Percentiles rank a stretch among this genome's conserved stretches.
phyloP scores from a whole-genome alignment of 1,140 invertebrate genomes.

The Hylyphantes graminicola region DNA sequence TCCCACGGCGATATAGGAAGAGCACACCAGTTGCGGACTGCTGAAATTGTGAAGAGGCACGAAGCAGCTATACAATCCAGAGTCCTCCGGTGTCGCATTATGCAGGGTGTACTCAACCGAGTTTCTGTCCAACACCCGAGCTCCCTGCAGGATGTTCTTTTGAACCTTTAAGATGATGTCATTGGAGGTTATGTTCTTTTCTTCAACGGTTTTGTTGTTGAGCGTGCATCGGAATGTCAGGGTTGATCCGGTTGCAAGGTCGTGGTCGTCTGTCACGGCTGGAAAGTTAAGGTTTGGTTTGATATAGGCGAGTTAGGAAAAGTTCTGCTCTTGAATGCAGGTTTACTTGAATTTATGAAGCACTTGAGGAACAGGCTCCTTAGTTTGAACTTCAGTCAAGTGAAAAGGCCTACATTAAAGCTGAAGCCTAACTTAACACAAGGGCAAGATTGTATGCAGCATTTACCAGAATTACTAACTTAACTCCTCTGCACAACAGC shows the following conservation, averaged over 20 bases:
- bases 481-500: no score
- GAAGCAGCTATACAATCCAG: slow-evolving; percentile 2
- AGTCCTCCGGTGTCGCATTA: background rate
- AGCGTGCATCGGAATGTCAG: background rate
- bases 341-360: no score
- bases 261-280: slow-evolving; percentile 6
- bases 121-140: background rate
- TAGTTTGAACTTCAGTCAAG: no score
- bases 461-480: no score
- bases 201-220: background rate
- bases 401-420: no score
- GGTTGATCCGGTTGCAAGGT: background rate
- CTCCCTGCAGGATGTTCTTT: background rate
- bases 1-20: background rate
- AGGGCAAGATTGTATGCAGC: no score
- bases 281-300: background rate
- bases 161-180: background rate
- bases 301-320: no score
- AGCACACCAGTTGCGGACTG: background rate
- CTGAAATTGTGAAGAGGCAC: background rate
- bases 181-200: background rate
- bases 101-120: background rate
- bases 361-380: no score
- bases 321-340: no score
- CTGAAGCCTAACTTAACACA: no score